A percentile compares a stretch with the other conserved stretches of the same genome.
Evolutionary conservation across 1,140 invertebrate species (phyloP).

Genomic region (Calephelis nemesis): DNA sequence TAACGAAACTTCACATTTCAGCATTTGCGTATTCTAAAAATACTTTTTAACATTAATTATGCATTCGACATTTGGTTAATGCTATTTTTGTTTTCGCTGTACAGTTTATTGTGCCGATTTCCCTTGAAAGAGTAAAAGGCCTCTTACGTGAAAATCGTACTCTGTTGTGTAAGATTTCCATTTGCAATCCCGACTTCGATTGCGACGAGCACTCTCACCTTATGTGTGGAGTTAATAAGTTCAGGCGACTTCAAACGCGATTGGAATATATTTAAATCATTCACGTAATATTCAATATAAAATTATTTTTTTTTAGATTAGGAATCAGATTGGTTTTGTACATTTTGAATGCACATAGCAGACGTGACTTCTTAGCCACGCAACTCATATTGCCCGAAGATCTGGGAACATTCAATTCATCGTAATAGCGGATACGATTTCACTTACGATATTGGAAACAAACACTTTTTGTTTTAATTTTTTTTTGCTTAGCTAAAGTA

Average conservation of each 20-base stretch:
- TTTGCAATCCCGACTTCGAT: slow-evolving; percentile 2
- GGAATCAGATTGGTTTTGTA: not conserved
- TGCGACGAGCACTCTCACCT: not conserved
- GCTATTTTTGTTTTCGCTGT: too few relatives aligned
- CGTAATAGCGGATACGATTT: not conserved
- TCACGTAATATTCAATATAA: not conserved
- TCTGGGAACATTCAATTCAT: slow-evolving; percentile 15
- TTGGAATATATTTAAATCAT: not conserved
- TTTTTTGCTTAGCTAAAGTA: too few relatives aligned
- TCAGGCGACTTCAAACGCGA: not conserved
- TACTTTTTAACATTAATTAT: too few relatives aligned
- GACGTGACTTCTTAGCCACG: slow-evolving; percentile 7
- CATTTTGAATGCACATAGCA: slow-evolving; percentile 7
- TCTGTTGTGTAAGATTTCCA: slow-evolving; percentile 8
- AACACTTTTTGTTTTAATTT: not conserved
- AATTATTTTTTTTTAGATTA: not conserved
- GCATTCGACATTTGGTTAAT: too few relatives aligned
- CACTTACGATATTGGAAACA: not conserved
- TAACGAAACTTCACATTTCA: too few relatives aligned
- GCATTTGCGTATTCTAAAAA: too few relatives aligned
- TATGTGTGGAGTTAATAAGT: slow-evolving; percentile 10
- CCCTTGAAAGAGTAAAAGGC: not conserved
- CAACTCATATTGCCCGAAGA: slow-evolving; percentile 1
- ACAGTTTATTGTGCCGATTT: too few relatives aligned
- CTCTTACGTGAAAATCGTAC: not conserved